Conservation (phyloP, 2,888 invertebrate species). For the Furcula furcula region DNA sequence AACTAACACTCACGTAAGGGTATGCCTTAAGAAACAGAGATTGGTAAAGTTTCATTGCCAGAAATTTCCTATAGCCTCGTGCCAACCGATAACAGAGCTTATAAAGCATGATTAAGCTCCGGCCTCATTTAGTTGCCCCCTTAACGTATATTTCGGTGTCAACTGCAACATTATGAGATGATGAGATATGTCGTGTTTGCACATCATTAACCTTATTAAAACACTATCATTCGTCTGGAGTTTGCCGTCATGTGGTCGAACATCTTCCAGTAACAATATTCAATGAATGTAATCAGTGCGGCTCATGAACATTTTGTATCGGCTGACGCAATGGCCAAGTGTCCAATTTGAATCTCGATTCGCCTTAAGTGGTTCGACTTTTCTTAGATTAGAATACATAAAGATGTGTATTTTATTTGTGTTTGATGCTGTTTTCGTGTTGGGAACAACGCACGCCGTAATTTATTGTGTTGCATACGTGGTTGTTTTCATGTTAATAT, state of each 20-base stretch:
- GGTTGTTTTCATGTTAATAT: too few relatives aligned
- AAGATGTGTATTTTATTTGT: slow-evolving; percentile 27
- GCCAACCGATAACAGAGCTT: neutral
- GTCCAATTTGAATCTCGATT: slow-evolving; percentile 75
- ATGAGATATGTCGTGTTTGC: slow-evolving; percentile 43
- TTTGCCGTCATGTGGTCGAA: slow-evolving; percentile 65
- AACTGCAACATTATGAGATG: slow-evolving; percentile 26
- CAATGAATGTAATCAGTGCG: slow-evolving; percentile 70
- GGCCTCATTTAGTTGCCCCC: slow-evolving; percentile 24
- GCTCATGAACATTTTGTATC: slow-evolving; percentile 60
- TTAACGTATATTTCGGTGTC: slow-evolving; percentile 28
- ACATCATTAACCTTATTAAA: slow-evolving; percentile 65
- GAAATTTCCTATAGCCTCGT: neutral
- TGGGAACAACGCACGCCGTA: slow-evolving; percentile 9
- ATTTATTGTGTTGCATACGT: slow-evolving; percentile 1
- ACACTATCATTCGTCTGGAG: slow-evolving; percentile 50
- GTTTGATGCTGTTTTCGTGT: slow-evolving; percentile 9
- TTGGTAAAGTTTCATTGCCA: too few relatives aligned
- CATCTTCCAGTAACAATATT: slow-evolving; percentile 52
- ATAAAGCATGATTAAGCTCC: slow-evolving; percentile 10
- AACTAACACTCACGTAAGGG: too few relatives aligned
- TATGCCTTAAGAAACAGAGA: too few relatives aligned
- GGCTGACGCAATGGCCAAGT: slow-evolving; percentile 73
- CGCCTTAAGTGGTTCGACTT: slow-evolving; percentile 72
- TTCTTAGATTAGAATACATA: slow-evolving; percentile 66